Conservation (phyloP, 2,113 vertebrate species). For the Passer montanus region DNA sequence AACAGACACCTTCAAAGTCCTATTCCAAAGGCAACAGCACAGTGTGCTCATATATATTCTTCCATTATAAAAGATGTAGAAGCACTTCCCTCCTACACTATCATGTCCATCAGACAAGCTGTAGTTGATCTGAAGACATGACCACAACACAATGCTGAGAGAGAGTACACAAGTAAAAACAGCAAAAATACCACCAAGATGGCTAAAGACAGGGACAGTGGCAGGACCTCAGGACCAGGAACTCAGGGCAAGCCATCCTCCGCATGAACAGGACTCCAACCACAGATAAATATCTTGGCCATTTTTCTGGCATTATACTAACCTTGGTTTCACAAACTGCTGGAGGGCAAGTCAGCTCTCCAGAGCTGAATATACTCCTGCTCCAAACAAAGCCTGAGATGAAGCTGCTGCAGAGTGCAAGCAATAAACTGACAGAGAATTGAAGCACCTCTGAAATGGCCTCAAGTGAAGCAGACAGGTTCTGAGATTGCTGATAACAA, state of each 20-base stretch:
- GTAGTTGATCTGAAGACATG: not conserved
- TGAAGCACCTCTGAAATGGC: not conserved
- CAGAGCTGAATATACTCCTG: not conserved
- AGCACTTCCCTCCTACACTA: not conserved
- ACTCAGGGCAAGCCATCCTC: not conserved
- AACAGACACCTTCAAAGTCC: not conserved
- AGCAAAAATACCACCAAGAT: not conserved
- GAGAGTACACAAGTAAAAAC: not conserved
- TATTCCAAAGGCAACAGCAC: not conserved
- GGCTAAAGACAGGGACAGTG: not conserved
- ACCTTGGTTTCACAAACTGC: not conserved
- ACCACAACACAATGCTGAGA: not conserved
- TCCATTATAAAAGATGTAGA: not conserved
- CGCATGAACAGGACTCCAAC: not conserved
- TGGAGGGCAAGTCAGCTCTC: not conserved
- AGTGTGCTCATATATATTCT: not conserved
- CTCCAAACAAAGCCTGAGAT: not conserved
- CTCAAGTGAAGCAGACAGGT: not conserved
- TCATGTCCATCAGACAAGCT: not conserved
- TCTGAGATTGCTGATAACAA: not conserved
- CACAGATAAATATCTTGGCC: not conserved
- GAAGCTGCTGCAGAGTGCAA: not conserved
- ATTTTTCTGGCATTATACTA: not conserved
- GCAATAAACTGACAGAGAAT: not conserved
- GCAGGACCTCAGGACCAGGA: not conserved